Conservation (phyloP, 2,797 vertebrate species). For the Thaleichthys pacificus region DNA sequence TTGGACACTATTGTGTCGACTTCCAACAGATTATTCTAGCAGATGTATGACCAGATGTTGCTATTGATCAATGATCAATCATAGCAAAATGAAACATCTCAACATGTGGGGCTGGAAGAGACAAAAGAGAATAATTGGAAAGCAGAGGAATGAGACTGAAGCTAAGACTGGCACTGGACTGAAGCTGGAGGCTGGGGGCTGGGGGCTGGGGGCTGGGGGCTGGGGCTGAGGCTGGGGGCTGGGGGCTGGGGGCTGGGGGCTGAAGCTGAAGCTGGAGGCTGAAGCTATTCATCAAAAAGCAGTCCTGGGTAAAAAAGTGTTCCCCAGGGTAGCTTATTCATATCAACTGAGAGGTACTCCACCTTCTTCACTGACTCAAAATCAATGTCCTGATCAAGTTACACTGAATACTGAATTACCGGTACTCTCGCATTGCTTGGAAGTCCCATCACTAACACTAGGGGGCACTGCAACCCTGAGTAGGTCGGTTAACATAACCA, state of each 20-base stretch:
- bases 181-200: neutral
- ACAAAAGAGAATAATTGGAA: slow-evolving; percentile 10
- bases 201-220: slow-evolving; percentile 10
- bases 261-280: slow-evolving; percentile 28
- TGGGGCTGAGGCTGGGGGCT: neutral
- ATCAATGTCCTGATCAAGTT: slow-evolving; percentile 63
- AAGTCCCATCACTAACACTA: slow-evolving; percentile 54
- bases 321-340: slow-evolving; percentile 54
- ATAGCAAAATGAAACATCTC: slow-evolving; percentile 59
- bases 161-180: neutral
- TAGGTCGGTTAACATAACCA: slow-evolving; percentile 30
- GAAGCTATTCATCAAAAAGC: slow-evolving; percentile 43
- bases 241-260: slow-evolving; percentile 10
- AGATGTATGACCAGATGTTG: too few species aligned
- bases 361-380: slow-evolving; percentile 50
- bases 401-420: slow-evolving; percentile 47
- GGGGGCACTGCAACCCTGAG: slow-evolving; percentile 71
- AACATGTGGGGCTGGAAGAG: slow-evolving; percentile 23
- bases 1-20: slow-evolving; percentile 30
- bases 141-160: neutral
- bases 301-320: slow-evolving; percentile 42
- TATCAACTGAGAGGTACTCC: slow-evolving; percentile 42
- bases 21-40: slow-evolving; percentile 29
- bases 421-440: slow-evolving; percentile 16
- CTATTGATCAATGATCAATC: slow-evolving; percentile 70